These are phyloP conservation scores for Neolamprologus fasciatus DNA, from an alignment of 2,113 vertebrate species.

Conservation along the genomic window DNA sequence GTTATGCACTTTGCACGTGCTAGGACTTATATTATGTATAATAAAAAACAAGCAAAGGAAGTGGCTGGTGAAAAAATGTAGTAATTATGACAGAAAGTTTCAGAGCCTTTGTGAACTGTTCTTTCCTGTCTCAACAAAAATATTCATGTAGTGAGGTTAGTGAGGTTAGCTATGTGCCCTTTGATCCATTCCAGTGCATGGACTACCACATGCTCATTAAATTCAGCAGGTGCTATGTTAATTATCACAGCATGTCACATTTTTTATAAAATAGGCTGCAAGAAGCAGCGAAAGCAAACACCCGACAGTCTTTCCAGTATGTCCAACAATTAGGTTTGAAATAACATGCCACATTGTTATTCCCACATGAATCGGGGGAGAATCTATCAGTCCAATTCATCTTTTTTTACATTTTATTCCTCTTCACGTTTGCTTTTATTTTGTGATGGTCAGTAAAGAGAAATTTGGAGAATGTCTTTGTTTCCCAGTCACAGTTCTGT, in stretches of 20 bases:
- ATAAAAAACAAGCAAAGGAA: not conserved
- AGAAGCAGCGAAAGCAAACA: not conserved
- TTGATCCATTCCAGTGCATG: not conserved
- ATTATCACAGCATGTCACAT: not conserved
- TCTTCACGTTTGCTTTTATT: accelerated
- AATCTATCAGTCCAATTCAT: not conserved
- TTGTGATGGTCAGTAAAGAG: not conserved
- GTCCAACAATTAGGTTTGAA: not conserved
- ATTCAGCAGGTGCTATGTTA: not conserved
- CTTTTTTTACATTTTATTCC: not conserved
- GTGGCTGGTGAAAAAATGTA: accelerated
- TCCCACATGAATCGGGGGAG: not conserved
- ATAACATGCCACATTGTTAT: not conserved
- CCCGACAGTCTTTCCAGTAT: not conserved
- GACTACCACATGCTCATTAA: not conserved
- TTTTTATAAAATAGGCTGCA: not conserved
- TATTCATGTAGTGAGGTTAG: not conserved
- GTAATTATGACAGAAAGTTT: not conserved
- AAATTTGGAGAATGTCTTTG: not conserved
- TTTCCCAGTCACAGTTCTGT: not conserved
- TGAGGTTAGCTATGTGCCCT: not conserved
- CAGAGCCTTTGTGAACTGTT: not conserved
- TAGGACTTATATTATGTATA: not conserved
- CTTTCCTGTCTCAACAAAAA: not conserved
- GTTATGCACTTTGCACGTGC: not conserved